These are phyloP conservation scores for Phrynocephalus vlangalii DNA, from an alignment of 2,797 vertebrate species.

Conservation along the genomic window DNA sequence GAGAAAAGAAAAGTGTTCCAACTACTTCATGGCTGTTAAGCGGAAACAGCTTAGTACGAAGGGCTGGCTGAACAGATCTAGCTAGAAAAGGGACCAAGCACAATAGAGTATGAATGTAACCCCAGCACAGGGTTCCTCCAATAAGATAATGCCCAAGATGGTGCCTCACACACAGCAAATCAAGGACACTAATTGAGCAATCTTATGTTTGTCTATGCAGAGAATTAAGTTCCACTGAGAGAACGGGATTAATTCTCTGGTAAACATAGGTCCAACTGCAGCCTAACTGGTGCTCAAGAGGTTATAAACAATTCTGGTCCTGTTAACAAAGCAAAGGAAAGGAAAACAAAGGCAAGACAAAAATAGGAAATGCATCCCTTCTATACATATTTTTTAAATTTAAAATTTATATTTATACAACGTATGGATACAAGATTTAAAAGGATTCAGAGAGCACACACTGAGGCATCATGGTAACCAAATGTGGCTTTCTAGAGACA, in stretches of 20 bases:
- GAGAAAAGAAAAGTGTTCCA: not conserved
- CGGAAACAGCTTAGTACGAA: not conserved
- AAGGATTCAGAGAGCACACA: not conserved
- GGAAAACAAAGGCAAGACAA: too few relatives aligned
- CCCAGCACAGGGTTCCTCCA: not conserved
- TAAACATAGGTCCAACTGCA: not conserved
- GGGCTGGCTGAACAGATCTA: not conserved
- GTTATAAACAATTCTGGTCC: not conserved
- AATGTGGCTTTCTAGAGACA: not conserved
- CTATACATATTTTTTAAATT: not conserved
- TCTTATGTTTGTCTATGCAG: not conserved
- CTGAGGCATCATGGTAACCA: not conserved
- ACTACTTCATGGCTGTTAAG: not conserved
- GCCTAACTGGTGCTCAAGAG: not conserved
- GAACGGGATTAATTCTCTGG: not conserved
- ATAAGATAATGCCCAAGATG: fast-evolving
- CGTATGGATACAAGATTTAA: not conserved
- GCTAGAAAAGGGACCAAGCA: not conserved
- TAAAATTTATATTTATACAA: not conserved
- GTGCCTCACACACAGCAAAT: fast-evolving
- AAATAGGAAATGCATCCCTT: not conserved
- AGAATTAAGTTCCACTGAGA: not conserved
- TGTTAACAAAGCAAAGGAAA: not conserved
- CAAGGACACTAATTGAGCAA: not conserved
- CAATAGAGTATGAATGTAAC: fast-evolving